Evolutionary conservation across 2,113 vertebrate genomes (phyloP).

Genomic region (Lepisosteus oculatus): DNA sequence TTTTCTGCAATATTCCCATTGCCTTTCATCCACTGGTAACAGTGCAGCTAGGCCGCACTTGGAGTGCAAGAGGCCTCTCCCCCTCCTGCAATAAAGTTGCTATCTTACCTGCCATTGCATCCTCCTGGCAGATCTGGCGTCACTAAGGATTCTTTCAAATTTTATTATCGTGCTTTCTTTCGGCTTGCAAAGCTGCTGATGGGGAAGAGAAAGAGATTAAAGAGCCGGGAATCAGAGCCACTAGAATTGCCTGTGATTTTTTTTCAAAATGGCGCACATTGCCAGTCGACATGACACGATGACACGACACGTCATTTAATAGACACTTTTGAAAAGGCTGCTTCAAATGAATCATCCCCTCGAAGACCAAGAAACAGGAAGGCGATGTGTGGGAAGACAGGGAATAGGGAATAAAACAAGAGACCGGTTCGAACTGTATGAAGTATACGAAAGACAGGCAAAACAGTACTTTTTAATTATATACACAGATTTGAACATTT

Average conservation of each 20-base stretch:
- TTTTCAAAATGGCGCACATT: constrained; percentile 79
- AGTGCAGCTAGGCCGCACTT: constrained; percentile 29
- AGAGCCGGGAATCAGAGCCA: constrained; percentile 28
- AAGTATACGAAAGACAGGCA: too few relatives aligned
- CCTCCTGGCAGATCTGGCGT: constrained; percentile 31
- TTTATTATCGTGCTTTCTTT: background rate
- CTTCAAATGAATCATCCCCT: constrained; percentile 13
- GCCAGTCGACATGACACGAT: constrained; percentile 68
- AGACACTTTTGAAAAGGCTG: constrained; percentile 23
- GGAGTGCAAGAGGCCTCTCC: constrained; percentile 21
- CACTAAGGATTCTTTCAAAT: constrained; percentile 18
- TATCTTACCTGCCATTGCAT: constrained; percentile 65
- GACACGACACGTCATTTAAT: constrained; percentile 77
- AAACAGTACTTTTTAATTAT: too few relatives aligned
- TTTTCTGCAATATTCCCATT: too few relatives aligned
- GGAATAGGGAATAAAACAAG: background rate
- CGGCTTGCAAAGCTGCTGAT: constrained; percentile 15
- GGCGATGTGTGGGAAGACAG: background rate
- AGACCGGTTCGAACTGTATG: too few relatives aligned
- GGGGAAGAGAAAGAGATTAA: constrained; percentile 15
- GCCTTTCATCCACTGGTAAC: background rate
- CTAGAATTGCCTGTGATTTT: constrained; percentile 44
- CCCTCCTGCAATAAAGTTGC: constrained; percentile 21
- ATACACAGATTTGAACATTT: too few relatives aligned
- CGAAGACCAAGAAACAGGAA: constrained; percentile 14